These are phyloP conservation scores for Hippopotamyrus pictus DNA, from an alignment of 2,797 vertebrate genomes.

Conservation along the genomic window DNA sequence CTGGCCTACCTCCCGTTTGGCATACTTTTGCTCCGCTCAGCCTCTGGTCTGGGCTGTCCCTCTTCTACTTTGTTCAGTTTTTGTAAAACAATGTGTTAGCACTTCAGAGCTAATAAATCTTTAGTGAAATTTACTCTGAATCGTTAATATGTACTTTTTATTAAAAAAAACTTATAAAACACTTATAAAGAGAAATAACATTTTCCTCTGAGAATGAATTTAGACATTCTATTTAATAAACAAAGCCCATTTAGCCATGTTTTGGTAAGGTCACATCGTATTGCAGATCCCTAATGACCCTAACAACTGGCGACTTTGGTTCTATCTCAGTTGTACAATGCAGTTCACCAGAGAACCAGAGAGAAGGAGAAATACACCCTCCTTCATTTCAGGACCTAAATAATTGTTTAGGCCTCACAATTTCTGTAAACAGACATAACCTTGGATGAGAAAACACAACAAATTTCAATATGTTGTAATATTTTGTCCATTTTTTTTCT, in stretches of 20 bases:
- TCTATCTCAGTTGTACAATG: background rate
- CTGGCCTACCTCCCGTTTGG: background rate
- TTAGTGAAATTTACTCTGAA: conserved; percentile 6
- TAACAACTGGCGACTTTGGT: background rate
- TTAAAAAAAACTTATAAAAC: background rate
- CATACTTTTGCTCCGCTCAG: background rate
- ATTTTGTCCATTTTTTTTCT: background rate
- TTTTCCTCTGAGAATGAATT: background rate
- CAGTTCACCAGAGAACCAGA: background rate
- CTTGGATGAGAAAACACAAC: background rate
- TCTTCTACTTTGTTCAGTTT: background rate
- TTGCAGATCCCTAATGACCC: background rate
- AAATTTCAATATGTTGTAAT: background rate
- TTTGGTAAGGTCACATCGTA: background rate
- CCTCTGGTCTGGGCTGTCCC: background rate
- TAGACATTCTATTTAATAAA: background rate
- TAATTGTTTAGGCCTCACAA: background rate
- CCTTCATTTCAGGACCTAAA: background rate
- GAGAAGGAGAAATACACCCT: background rate
- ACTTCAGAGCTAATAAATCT: conserved; percentile 11
- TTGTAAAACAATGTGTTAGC: background rate
- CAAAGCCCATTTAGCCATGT: background rate
- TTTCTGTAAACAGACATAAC: background rate
- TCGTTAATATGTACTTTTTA: conserved; percentile 2
- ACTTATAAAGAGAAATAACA: background rate